phyloP scores from a whole-genome alignment of 2,113 vertebrate genomes.

The Gnathonemus longibarbis region DNA sequence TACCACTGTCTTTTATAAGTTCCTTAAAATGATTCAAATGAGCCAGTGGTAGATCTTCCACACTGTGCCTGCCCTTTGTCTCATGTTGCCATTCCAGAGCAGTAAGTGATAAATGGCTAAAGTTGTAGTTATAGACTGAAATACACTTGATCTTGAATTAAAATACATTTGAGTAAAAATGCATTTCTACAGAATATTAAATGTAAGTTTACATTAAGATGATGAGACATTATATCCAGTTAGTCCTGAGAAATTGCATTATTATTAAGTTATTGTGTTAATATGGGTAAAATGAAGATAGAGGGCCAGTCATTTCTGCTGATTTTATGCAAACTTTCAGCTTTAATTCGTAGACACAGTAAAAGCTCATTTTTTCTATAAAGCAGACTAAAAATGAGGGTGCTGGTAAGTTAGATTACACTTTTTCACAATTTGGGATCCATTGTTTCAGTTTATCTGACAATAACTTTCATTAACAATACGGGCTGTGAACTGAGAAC shows the following conservation, averaged over 20 bases:
- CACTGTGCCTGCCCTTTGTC: not conserved
- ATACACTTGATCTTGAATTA: not conserved
- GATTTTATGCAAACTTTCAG: not conserved
- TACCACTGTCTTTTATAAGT: not conserved
- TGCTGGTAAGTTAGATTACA: not conserved
- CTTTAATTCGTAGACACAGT: not conserved
- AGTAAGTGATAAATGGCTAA: not conserved
- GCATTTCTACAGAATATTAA: not conserved
- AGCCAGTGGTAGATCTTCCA: not conserved
- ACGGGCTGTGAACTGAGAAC: not conserved
- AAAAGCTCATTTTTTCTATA: not conserved
- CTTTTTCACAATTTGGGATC: not conserved
- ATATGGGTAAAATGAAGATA: not conserved
- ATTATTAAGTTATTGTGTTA: not conserved
- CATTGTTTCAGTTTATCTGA: not conserved
- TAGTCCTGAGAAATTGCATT: not conserved
- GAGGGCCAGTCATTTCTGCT: not conserved
- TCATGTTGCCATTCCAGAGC: not conserved
- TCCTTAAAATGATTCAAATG: not conserved
- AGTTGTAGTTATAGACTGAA: not conserved
- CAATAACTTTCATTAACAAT: not conserved
- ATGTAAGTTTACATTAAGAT: not conserved
- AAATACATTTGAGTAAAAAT: not conserved
- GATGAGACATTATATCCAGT: not conserved
- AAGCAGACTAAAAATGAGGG: not conserved